These are phyloP conservation scores for Nixonia krombeini DNA, from an alignment of 1,140 invertebrate species.

Conservation along the genomic window DNA sequence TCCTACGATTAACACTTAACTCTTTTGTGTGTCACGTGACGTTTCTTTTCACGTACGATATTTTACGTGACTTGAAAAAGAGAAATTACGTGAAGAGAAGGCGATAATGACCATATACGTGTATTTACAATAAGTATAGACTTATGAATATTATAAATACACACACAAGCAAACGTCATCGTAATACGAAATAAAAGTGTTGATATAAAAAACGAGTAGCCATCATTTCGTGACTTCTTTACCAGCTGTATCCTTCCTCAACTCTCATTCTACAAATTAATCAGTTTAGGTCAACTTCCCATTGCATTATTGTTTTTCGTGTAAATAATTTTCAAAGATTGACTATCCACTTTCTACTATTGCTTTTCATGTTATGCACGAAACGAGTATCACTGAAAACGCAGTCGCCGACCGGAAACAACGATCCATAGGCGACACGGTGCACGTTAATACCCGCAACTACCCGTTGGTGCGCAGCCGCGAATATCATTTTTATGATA, in stretches of 20 bases:
- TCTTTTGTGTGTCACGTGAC: constrained; percentile 1
- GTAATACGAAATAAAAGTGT: constrained; percentile 67
- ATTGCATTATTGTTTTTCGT: too few species aligned
- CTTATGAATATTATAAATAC: constrained; percentile 54
- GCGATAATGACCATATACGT: constrained; percentile 64
- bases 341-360: too few species aligned
- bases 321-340: too few species aligned
- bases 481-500: constrained; percentile 33
- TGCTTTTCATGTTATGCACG: background rate
- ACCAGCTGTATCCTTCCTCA: too few species aligned
- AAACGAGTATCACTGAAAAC: constrained; percentile 1
- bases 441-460: background rate
- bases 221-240: too few species aligned
- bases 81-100: constrained; percentile 31
- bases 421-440: background rate
- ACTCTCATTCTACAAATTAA: too few species aligned
- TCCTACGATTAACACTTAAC: constrained; percentile 18
- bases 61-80: constrained; percentile 10
- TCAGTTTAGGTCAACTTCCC: too few species aligned
- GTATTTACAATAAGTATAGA: constrained; percentile 65
- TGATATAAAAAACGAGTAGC: constrained; percentile 61
- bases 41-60: constrained; percentile 8
- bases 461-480: background rate
- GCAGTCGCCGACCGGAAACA: background rate
- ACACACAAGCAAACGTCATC: constrained; percentile 54